Conservation (phyloP, 2,113 vertebrate species). For the Callocephalon fimbriatum region DNA sequence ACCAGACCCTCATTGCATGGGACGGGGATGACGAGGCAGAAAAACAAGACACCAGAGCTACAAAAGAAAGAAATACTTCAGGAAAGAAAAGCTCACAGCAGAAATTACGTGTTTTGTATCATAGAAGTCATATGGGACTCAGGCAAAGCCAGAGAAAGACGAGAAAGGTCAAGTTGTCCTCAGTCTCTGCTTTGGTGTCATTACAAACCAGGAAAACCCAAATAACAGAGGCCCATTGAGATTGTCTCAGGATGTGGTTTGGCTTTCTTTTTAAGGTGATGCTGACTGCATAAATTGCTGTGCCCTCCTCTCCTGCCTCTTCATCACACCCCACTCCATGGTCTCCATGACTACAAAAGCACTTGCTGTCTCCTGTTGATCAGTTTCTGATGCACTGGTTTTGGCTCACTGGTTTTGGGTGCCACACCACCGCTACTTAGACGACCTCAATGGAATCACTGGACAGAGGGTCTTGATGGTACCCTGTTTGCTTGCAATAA, state of each 20-base stretch:
- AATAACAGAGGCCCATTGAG: background rate
- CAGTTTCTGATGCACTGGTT: background rate
- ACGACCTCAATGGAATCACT: background rate
- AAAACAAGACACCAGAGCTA: background rate
- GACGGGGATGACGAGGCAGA: background rate
- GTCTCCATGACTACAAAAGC: background rate
- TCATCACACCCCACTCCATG: accelerated
- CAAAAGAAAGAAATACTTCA: background rate
- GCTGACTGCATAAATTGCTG: background rate
- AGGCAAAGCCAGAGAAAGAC: background rate
- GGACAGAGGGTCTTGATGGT: background rate
- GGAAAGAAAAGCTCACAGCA: background rate
- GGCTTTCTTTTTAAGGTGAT: background rate
- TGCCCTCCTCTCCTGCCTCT: background rate
- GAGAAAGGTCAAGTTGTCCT: background rate
- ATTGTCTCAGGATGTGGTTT: background rate
- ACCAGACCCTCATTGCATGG: background rate
- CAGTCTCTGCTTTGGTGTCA: background rate
- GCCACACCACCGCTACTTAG: background rate
- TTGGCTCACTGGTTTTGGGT: background rate
- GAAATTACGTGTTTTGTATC: background rate
- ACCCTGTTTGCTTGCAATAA: background rate
- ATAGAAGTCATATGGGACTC: too few relatives aligned
- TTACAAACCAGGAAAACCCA: background rate
- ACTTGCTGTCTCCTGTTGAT: background rate